Conservation (phyloP, 1,140 invertebrate genomes). For the Ruditapes philippinarum region DNA sequence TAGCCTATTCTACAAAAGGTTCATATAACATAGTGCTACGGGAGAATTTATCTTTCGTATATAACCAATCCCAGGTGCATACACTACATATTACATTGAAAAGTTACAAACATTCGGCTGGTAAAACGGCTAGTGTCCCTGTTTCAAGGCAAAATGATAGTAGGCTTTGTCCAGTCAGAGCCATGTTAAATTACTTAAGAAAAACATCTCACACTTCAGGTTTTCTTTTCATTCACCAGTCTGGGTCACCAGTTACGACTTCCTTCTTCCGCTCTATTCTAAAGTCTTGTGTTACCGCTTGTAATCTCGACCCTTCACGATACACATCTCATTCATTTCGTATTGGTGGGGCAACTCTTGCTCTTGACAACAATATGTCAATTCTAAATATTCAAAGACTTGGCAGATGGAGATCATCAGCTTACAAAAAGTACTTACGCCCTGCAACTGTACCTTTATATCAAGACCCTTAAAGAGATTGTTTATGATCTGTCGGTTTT, state of each 20-base stretch:
- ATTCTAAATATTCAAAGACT: neutral
- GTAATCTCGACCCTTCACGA: neutral
- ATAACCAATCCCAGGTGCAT: neutral
- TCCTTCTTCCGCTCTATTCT: neutral
- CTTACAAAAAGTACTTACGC: constrained; percentile 16
- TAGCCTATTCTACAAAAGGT: neutral
- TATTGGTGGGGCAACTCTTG: constrained; percentile 8
- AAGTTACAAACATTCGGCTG: constrained; percentile 23
- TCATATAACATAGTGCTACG: neutral
- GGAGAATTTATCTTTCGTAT: neutral
- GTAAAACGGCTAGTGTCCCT: neutral
- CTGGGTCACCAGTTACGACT: neutral
- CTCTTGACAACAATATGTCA: neutral
- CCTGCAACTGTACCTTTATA: no score
- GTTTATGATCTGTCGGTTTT: no score
- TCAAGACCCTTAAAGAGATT: no score
- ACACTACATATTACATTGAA: neutral
- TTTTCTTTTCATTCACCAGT: neutral
- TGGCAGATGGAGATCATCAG: constrained; percentile 14
- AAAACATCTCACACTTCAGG: neutral
- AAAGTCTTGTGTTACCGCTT: neutral
- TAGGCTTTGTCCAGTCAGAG: neutral
- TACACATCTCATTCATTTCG: constrained; percentile 17
- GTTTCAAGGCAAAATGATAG: neutral
- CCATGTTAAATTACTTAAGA: neutral